Conservation (phyloP, 2,113 vertebrate species). For the Saguinus midas region DNA sequence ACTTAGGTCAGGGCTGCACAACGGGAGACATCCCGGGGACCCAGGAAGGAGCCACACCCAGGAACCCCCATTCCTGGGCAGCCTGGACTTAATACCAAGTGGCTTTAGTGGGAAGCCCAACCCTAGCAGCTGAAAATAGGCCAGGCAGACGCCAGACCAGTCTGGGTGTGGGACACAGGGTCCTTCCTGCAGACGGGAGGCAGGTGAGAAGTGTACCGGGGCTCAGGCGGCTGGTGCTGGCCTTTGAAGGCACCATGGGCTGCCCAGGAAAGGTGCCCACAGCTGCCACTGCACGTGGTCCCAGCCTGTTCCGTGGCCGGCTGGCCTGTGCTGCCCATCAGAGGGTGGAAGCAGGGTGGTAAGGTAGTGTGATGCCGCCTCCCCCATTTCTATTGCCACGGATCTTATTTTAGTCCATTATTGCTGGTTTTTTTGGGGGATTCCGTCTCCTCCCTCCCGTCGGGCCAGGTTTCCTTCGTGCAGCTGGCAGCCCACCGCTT, state of each 20-base stretch:
- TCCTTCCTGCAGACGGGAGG: not conserved
- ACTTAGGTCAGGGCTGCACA: not conserved
- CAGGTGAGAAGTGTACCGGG: accelerated
- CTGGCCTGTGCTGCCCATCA: not conserved
- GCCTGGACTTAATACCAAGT: not conserved
- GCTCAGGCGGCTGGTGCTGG: not conserved
- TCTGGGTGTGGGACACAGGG: not conserved
- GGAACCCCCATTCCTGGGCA: not conserved
- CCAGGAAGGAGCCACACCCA: not conserved
- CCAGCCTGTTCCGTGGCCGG: not conserved
- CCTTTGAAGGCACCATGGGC: not conserved
- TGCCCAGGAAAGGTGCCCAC: not conserved
- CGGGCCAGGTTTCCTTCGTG: not conserved
- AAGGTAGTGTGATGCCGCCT: not conserved
- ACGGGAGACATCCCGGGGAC: accelerated
- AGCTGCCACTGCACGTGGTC: too few relatives aligned
- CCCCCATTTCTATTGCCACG: not conserved
- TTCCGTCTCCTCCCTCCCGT: not conserved
- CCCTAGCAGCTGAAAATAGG: not conserved
- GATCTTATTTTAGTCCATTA: not conserved
- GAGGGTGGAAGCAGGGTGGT: constrained; percentile 33
- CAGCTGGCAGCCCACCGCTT: not conserved
- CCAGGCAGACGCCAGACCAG: not conserved
- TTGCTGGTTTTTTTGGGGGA: not conserved
- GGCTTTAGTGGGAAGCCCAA: too few relatives aligned